These are phyloP conservation scores for Matsumurasca onukii DNA, from an alignment of 1,140 invertebrate species.

Conservation along the genomic window DNA sequence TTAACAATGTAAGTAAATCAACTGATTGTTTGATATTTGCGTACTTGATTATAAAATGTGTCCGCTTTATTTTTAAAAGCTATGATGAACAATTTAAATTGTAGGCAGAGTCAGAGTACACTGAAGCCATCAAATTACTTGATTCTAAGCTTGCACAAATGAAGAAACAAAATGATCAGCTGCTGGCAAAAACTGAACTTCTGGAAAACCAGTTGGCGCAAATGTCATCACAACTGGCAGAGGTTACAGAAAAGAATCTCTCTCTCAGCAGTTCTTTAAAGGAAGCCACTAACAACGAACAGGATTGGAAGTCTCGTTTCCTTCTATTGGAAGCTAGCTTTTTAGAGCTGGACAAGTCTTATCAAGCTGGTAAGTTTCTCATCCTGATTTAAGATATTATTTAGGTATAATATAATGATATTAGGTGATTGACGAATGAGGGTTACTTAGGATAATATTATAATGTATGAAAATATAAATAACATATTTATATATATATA, in stretches of 20 bases:
- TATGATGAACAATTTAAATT: neutral
- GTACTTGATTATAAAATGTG: too few species aligned
- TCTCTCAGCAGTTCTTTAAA: neutral
- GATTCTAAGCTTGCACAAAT: neutral
- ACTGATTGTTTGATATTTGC: too few species aligned
- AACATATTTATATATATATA: too few species aligned
- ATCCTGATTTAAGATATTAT: too few species aligned
- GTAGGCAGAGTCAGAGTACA: slow-evolving; percentile 7
- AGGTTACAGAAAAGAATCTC: neutral
- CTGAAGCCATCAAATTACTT: slow-evolving; percentile 4
- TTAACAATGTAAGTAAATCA: neutral
- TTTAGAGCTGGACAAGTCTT: neutral
- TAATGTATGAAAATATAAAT: too few species aligned
- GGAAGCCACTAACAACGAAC: neutral
- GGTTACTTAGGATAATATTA: too few species aligned
- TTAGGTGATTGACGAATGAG: too few species aligned
- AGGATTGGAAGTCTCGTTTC: neutral
- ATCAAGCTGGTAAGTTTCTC: slow-evolving; percentile 7
- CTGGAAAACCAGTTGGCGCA: slow-evolving; percentile 6
- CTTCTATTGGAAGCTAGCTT: neutral
- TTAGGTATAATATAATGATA: too few species aligned
- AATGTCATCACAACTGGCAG: neutral
- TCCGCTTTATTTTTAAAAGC: too few species aligned
- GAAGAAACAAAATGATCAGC: slow-evolving; percentile 8
- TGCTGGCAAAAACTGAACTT: neutral